Evolutionary conservation across 2,113 vertebrate genomes (phyloP), one percentile per base, ranked within the genome.

Genomic region (Nyctibius bracteatus): DNA sequence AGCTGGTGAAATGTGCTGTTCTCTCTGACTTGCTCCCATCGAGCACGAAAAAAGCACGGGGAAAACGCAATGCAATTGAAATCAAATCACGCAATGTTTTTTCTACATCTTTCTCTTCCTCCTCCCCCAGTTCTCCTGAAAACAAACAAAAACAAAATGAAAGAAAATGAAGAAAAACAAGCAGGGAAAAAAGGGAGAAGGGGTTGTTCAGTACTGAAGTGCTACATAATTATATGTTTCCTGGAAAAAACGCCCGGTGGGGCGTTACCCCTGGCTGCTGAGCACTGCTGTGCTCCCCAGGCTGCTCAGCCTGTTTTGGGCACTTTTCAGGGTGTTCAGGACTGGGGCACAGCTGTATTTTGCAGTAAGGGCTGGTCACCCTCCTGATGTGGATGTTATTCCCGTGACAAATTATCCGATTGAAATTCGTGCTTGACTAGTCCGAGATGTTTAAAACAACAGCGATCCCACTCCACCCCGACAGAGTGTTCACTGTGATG

Each of bases 91-190:
- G 17, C 58, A 52, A 79, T 92, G 91, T 94, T 88, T 91, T 85
- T 90, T 95, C 95, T 92, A 49, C 51, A 75, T 39, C 70, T 88
- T 75, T 91, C 37, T 83, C 55, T 88, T 63, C 47, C 18, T 72
- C 90, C 93, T 91, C 94, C 79, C 44, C 70, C 59, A 1, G 37
- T 75, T 86, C 61, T 89, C 82, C 74, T 66, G 92, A 97, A 97
- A 95, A 87, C 77, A 96, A 96, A 96, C 88, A 95, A 85, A 95
- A 90, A 54, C 74, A 82, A 90, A 91, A 70, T 33, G 80, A 86
- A 83, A 72, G 63, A 80, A 93, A 87, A 84, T 12, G 18, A 82
- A 82, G 10, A 72, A 85, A 96, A 96, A 79, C 81, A 94, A 88
- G 65, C 49, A 31, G 28, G 47, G 35, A 43, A 27, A 43, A 77